These are phyloP conservation scores for Mesitornis unicolor DNA, from an alignment of 2,113 vertebrate genomes.

Conservation along the genomic window DNA sequence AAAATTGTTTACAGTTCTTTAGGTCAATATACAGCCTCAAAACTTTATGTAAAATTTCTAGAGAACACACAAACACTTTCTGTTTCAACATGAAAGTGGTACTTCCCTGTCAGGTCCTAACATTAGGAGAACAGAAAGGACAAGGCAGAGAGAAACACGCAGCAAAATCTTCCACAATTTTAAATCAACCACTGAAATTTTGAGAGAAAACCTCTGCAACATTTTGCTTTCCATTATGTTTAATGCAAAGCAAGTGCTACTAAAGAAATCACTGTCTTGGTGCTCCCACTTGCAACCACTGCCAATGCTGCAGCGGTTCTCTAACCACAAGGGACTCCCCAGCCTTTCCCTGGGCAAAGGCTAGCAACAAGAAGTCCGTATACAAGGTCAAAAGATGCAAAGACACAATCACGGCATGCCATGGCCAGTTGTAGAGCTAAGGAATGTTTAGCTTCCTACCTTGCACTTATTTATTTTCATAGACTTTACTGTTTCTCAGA, in stretches of 20 bases:
- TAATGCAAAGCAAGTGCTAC: neutral
- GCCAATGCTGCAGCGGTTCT: neutral
- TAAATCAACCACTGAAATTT: neutral
- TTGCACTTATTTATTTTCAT: neutral
- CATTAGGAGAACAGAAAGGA: neutral
- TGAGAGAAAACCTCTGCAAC: neutral
- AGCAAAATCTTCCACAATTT: neutral
- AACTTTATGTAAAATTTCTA: neutral
- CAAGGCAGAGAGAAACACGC: neutral
- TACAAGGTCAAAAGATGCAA: neutral
- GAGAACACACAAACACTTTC: neutral
- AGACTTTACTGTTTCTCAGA: neutral
- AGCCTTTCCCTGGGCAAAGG: neutral
- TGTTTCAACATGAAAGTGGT: neutral
- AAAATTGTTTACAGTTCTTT: neutral
- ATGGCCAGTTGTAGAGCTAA: neutral
- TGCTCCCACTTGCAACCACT: neutral
- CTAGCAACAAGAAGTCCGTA: neutral
- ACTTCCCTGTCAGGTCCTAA: neutral
- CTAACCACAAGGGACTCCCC: neutral
- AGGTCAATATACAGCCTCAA: neutral
- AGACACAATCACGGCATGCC: rapidly evolving
- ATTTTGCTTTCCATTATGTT: neutral
- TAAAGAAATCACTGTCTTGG: neutral
- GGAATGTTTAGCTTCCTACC: neutral